Conservation (phyloP, 2,113 vertebrate species). For the Oncorhynchus gorbuscha region DNA sequence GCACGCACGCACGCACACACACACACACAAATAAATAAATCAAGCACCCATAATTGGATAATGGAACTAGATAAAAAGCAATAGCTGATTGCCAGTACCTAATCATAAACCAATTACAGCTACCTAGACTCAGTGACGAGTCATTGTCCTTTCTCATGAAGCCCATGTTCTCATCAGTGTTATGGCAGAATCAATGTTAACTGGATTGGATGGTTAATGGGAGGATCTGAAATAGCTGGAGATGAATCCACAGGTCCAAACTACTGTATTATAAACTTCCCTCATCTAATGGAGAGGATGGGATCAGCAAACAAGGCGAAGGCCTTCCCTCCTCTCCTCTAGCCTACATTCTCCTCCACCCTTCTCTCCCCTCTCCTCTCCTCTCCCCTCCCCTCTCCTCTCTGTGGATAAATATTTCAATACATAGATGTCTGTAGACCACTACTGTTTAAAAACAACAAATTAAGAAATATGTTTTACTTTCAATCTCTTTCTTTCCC, state of each 20-base stretch:
- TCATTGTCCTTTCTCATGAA: slow-evolving; percentile 51
- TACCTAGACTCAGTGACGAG: slow-evolving; percentile 38
- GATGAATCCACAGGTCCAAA: slow-evolving; percentile 34
- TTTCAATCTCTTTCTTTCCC: too few species aligned
- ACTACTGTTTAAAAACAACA: too few species aligned
- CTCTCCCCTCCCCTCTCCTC: not conserved
- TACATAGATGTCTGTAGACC: too few species aligned
- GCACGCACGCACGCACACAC: not conserved
- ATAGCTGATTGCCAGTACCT: slow-evolving; percentile 46
- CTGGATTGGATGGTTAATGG: slow-evolving; percentile 43
- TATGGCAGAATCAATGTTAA: slow-evolving; percentile 61
- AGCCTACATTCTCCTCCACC: not conserved
- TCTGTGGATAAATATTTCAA: not conserved
- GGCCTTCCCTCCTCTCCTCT: not conserved
- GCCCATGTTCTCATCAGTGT: slow-evolving; percentile 40
- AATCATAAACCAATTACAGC: slow-evolving; percentile 54
- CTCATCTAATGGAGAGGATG: slow-evolving; percentile 36
- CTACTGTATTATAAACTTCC: slow-evolving; percentile 54
- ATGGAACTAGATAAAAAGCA: slow-evolving; percentile 26
- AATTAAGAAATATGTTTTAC: too few species aligned
- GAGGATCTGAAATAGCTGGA: slow-evolving; percentile 29
- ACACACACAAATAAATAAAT: slow-evolving; percentile 25
- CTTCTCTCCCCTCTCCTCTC: not conserved
- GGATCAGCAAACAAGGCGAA: slow-evolving; percentile 22
- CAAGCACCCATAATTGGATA: slow-evolving; percentile 41